Evolutionary conservation across 2,888 invertebrate genomes (phyloP), one percentile per base, ranked within the genome.

Genomic region (Hypselothyrea guttata): DNA sequence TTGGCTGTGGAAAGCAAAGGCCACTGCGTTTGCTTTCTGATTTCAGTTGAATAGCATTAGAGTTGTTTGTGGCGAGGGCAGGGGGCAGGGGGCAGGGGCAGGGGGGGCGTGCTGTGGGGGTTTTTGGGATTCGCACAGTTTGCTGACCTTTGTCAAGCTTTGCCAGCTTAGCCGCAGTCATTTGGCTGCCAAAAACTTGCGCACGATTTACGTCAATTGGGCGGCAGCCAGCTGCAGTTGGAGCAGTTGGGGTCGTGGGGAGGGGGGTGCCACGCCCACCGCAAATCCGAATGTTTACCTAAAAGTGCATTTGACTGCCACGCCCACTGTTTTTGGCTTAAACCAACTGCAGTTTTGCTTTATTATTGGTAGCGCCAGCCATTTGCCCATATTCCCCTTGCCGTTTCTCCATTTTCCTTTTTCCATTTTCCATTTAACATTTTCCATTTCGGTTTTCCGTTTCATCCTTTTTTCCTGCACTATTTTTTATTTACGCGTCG

Each of bases 181-280:
- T 75, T 48, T 77, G 59, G 73, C 54, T 68, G 86, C 86, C 86
- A 83, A 76, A 71, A 73, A 54, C 59, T 75, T 75, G 86, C 42
- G 61, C 73, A 85, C 78, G 81, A 78, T 72, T 78, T 75, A 85
- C 78, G 81, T 85, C 73, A 66, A 79, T 83, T 78, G 86, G 77
- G 83, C 62, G 58, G 68, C 59, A 62, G 85, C 85, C 85, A 78
- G 78, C 53, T 54, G 58, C 52, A 52, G 60, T 48, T 15, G 18
- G 27, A 13, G 8, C 47, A n/a, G n/a, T n/a, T n/a, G n/a, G n/a
- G n/a, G n/a, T n/a, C n/a, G n/a, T n/a, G n/a, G n/a, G n/a, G n/a
- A n/a, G n/a, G n/a, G n/a, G n/a, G n/a, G n/a, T 42, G 59, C 30
- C 48, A 53, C 61, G 52, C 55, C 73, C 59, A 54, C 35, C 30